phyloP scores from a whole-genome alignment of 2,888 invertebrate genomes.

The Cataglyphis albicans region DNA sequence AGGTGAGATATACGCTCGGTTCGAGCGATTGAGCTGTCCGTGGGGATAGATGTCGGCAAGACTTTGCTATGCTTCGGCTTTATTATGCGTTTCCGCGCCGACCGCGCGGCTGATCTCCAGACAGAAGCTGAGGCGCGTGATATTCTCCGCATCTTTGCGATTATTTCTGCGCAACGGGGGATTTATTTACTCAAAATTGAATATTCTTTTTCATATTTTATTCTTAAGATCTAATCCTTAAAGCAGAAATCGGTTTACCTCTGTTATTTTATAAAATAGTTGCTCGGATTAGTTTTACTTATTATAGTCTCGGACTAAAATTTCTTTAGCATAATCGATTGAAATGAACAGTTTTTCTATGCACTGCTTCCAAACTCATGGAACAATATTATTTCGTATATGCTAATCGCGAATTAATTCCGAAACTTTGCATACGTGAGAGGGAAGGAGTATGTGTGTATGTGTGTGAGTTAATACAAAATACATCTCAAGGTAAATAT shows the following conservation, averaged over 20 bases:
- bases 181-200: conserved; percentile 8
- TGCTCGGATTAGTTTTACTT: neutral
- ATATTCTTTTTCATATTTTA: neutral
- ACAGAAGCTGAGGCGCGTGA: neutral
- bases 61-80: conserved; percentile 51
- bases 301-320: neutral
- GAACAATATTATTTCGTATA: neutral
- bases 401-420: conserved; percentile 33
- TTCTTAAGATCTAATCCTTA: neutral
- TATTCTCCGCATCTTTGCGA: neutral
- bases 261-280: conserved; percentile 5
- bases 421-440: neutral
- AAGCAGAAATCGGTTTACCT: neutral
- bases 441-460: neutral
- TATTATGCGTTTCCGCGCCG: neutral
- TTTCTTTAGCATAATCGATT: neutral
- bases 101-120: neutral
- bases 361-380: neutral
- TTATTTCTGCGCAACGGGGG: neutral
- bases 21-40: conserved; percentile 73
- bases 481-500: conserved; percentile 3
- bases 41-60: conserved; percentile 67
- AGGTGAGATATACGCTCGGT: conserved; percentile 57
- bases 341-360: neutral
- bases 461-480: conserved; percentile 3